Evolutionary conservation across 1,140 invertebrate species (phyloP).

Genomic region (Idris sp.): DNA sequence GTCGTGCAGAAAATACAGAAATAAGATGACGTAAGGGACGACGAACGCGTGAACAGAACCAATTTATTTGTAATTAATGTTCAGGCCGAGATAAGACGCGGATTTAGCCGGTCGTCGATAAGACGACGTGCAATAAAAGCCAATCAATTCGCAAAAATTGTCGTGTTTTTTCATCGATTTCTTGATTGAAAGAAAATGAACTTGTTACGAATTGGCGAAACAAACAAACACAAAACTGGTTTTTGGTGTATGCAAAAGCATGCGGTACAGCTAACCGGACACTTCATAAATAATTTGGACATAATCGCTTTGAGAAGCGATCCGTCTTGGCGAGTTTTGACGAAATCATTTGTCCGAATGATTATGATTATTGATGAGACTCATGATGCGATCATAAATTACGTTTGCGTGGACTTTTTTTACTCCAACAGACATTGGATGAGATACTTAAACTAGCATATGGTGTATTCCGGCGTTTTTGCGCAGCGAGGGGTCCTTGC

Average conservation of each 20-base stretch:
- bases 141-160: conserved; percentile 42
- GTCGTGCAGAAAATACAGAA: conserved; percentile 9
- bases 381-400: conserved; percentile 54
- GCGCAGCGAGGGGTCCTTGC: conserved; percentile 61
- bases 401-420: conserved; percentile 37
- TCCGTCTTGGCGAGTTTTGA: conserved; percentile 56
- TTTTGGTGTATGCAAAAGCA: conserved; percentile 17
- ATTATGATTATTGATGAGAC: conserved; percentile 61
- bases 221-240: conserved; percentile 3
- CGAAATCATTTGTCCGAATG: conserved; percentile 63
- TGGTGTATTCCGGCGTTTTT: conserved; percentile 62
- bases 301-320: conserved; percentile 46
- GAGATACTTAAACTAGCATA: conserved; percentile 64
- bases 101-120: conserved; percentile 48
- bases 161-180: too few species aligned
- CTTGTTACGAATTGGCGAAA: conserved; percentile 3
- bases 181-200: conserved; percentile 3
- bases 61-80: conserved; percentile 60
- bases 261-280: conserved; percentile 33
- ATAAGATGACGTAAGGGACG: conserved; percentile 30
- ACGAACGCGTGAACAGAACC: conserved; percentile 24
- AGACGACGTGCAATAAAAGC: conserved; percentile 50
- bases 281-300: conserved; percentile 54
- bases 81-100: conserved; percentile 34
- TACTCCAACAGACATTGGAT: too few species aligned